A percentile compares a stretch with the other conserved stretches of the same genome.
These are phyloP conservation scores for Carassius gibelio DNA, from an alignment of 2,113 vertebrate species.

Conservation along the genomic window DNA sequence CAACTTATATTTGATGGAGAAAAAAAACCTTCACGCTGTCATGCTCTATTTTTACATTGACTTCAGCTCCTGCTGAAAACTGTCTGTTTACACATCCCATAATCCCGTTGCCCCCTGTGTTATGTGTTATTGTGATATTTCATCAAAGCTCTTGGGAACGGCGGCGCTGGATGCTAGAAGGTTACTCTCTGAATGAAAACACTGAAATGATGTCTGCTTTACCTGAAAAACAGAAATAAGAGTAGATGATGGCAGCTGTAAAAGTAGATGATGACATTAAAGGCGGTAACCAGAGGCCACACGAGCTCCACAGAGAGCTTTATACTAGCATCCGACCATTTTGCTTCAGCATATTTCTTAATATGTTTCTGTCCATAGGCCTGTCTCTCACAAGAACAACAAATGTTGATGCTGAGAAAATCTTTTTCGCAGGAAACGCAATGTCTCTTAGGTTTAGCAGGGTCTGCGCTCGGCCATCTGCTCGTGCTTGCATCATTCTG, in stretches of 20 bases:
- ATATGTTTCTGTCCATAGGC: background rate
- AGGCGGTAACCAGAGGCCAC: conserved; percentile 15
- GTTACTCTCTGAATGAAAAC: conserved; percentile 35
- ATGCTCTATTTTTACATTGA: background rate
- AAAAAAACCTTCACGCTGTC: no score
- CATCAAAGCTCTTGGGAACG: conserved; percentile 28
- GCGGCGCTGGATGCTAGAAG: background rate
- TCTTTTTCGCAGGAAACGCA: background rate
- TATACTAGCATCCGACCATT: background rate
- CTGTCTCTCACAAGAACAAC: background rate
- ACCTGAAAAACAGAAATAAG: conserved; percentile 19
- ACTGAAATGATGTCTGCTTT: conserved; percentile 34
- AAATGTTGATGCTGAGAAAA: background rate
- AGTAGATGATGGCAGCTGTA: conserved; percentile 20
- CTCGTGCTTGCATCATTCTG: conserved; percentile 18
- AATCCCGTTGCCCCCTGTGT: conserved; percentile 38
- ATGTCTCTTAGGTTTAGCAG: background rate
- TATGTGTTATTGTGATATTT: conserved; percentile 40
- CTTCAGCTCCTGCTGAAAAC: conserved; percentile 28
- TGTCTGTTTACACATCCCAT: conserved; percentile 43
- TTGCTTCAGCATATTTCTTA: conserved; percentile 5
- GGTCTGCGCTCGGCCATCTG: background rate
- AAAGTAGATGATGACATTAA: conserved; percentile 46
- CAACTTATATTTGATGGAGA: conserved; percentile 37
- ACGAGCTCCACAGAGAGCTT: background rate